Base-by-base conservation (phyloP, 2,113 vertebrate genomes). In the Odocoileus virginianus region DNA sequence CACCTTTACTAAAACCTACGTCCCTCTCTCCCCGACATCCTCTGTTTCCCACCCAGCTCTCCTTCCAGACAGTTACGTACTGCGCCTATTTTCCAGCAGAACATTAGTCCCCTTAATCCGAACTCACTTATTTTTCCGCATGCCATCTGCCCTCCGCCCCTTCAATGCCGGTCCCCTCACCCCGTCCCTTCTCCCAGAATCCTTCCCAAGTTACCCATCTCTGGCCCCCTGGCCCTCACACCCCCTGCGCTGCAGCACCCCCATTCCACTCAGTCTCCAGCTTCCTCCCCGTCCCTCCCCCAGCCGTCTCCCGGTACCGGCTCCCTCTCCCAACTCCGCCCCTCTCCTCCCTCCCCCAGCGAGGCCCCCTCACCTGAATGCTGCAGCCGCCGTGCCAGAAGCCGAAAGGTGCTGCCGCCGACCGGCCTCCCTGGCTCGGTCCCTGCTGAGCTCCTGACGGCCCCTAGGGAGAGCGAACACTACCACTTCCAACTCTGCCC, bases 341-440 rank as follows among this genome's bases (percentile, higher is more conserved):
- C 97, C 89, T 95, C 94, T 50, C 28, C 23, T 55, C 79, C 78
- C 61, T 45, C 19, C 50, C 43, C 83, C 76, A 78, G 8, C 28
- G 52, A 50, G 89, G 95, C 89, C 97, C 97, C 95, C 97, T 98
- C 85, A 98, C 98, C 96, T 97, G 97, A 97, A 91, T 83, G 79
- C 87, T 47, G 55, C 76, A 54, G 76, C 92, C 36, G 64, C 85
- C 23, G 76, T 85, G 89, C 96, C 94, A 60, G 58, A 93, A 96
- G 78, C 96, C 55, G 45, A 97, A 98, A 95, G 91, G 83, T 97
- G 71, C 94, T 91, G 94, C 85, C 91, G 43, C 95, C 57, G 36
- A 81, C 94, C 78, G 78, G 87, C 98, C 96, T 92, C 92, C 87
- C 91, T 45, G 86, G 89, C 86, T 95, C 83, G 43, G 91, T 95